These are phyloP conservation scores for Drosophila percnosoma DNA, from an alignment of 2,888 invertebrate species.

Conservation along the genomic window DNA sequence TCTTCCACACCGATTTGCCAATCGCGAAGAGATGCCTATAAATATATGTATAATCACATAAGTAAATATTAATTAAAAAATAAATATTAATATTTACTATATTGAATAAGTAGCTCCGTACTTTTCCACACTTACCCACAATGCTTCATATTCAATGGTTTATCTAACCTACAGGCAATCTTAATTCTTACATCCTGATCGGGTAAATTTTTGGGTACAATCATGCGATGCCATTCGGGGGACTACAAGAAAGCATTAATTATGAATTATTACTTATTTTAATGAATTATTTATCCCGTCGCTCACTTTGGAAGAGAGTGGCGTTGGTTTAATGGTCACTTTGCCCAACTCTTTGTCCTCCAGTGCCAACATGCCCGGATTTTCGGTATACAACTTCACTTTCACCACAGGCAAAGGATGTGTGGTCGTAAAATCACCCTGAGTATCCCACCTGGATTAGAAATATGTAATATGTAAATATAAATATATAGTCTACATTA, in stretches of 20 bases:
- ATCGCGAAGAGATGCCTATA: constrained; percentile 93
- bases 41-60: background rate
- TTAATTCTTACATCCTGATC: constrained; percentile 98
- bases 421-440: constrained; percentile 99
- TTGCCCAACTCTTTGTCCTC: constrained; percentile 99
- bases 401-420: constrained; percentile 98
- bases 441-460: constrained; percentile 96
- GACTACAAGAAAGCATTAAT: constrained; percentile 85
- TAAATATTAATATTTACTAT: background rate
- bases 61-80: background rate
- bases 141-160: constrained; percentile 99
- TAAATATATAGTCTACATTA: background rate
- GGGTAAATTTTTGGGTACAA: constrained; percentile 95
- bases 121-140: constrained; percentile 90
- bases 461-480: background rate
- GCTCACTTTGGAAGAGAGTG: constrained; percentile 92
- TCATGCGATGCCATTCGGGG: constrained; percentile 99
- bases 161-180: constrained; percentile 99
- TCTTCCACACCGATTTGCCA: constrained; percentile 99
- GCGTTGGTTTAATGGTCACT: constrained; percentile 94
- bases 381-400: constrained; percentile 98
- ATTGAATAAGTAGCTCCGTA: background rate
- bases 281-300: background rate
- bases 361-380: constrained; percentile 97
- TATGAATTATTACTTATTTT: background rate